Conservation (phyloP, 2,113 vertebrate genomes). For the Sakesphorus luctuosus region DNA sequence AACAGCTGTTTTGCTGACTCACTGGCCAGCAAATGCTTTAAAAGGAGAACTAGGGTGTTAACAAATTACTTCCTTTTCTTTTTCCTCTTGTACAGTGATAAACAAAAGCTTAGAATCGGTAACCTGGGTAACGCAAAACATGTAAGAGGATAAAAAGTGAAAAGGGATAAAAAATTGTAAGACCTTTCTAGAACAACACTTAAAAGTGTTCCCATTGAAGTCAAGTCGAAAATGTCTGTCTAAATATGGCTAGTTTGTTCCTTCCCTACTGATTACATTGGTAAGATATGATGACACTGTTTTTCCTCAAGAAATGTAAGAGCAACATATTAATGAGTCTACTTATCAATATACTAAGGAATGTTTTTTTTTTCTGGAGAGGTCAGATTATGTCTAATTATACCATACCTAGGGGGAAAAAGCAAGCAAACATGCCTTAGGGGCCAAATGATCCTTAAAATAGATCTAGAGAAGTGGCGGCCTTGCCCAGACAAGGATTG, state of each 20-base stretch:
- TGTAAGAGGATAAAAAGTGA: neutral
- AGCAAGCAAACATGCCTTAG: neutral
- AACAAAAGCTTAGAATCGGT: neutral
- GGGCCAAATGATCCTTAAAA: neutral
- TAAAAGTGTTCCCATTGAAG: neutral
- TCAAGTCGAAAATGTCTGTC: neutral
- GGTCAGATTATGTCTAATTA: neutral
- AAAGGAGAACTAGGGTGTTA: neutral
- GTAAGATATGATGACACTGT: neutral
- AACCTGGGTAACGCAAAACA: neutral
- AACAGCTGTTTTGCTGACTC: constrained; percentile 8
- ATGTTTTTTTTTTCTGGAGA: neutral
- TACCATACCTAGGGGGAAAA: neutral
- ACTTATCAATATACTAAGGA: neutral
- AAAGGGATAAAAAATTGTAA: neutral
- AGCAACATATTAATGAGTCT: neutral
- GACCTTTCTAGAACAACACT: neutral
- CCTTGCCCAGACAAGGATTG: neutral
- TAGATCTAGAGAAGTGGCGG: neutral
- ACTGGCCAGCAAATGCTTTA: neutral
- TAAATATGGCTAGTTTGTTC: neutral
- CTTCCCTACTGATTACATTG: neutral
- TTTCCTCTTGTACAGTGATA: accelerated
- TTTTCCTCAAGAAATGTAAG: neutral
- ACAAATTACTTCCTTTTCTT: neutral